Base-by-base conservation (phyloP, 92 coral and sea anemone genomes). In the Virgularia gustaviana region DNA sequence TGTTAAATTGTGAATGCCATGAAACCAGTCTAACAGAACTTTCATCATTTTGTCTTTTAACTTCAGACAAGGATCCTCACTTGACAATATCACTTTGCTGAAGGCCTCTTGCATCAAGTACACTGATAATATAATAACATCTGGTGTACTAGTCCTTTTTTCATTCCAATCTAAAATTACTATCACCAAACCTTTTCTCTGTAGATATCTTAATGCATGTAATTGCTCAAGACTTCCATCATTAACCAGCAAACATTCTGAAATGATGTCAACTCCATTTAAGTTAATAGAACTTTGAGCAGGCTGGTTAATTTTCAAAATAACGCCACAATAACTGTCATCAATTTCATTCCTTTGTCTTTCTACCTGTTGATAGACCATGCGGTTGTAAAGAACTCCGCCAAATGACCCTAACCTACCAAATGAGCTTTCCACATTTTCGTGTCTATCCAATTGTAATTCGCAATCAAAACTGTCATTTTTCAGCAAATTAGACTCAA, bases 41-140 rank as follows among this genome's bases (percentile, higher is more conserved):
- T 89, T 80, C 59, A 87, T 65, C 86, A 90, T 57, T 74, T 72
- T 85, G 70, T 89, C 96, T 55, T 49, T 72, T 76, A 71, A 80
- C 63, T 86, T 77, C 25, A 82, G 6, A 1, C 57, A 71, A 25
- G 84, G 75, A 35, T 86, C 94, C 37, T 73, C 80, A 45, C 95
- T 89, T 18, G 96, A 76, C 64, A 85, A 77, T 39, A 74, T 24
- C 49, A 85, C n/a, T 10, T 70, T 71, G 20, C 90, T 85, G 35
- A 94, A 58, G 18, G 84, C 96, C 22, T 68, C 44, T 72, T 94
- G 84, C 9, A 65, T 53, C 36, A 94, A 68, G 45, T 91, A 94
- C 43, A 94, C 88, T 30, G 64, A 39, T 15, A 94, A 76, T 28
- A 79, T 71, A 49, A 71, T 42, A 3, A 45, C 52, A 2, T 64